Base-by-base conservation (phyloP, 2,113 vertebrate species). In the Pseudorhombus dupliciocellatus region DNA sequence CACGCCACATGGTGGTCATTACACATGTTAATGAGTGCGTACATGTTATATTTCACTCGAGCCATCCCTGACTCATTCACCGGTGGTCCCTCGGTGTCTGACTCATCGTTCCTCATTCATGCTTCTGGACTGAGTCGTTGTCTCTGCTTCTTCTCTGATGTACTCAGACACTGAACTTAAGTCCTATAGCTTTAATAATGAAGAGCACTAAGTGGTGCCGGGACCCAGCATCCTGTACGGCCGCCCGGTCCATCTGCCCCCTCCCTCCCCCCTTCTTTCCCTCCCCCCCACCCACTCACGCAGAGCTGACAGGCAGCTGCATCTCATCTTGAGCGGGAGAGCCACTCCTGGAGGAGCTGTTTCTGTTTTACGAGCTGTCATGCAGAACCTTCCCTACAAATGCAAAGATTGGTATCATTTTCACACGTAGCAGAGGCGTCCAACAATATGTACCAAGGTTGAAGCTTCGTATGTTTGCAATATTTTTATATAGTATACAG, bases 241-340 rank as follows among this genome's bases (percentile, higher is more conserved):
- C 73, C 65, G 58, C 61, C 65, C 28, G 34, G 60, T 89, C 78
- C 85, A 88, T 83, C 80, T 90, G 82, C 62, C 42, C 50, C 7
- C 67, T 50, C 57, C 59, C 54, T 44, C 73, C 26, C n/a, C 68
- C 55, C 51, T 34, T 66, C 52, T 22, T 67, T 69, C 55, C 40
- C 54, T 73, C 54, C 28, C 65, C 72, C 80, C 64, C 80, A 70
- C 84, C 60, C 78, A 75, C 84, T 76, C 66, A 66, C 63, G 59
- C 57, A 40, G 58, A 73, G 67, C 83, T 85, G 88, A 85, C 84
- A 87, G 83, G 83, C 90, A 92, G 89, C 89, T 91, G 91, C 78
- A 84, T 76, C 84, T 80, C 80, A 77, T 92, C 88, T 81, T 51
- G 56, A 75, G 75, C 34, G 66, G 67, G 68, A 68, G 76, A 79